Conservation (phyloP, 2,113 vertebrate species). For the Andinoacara biseriatus region DNA sequence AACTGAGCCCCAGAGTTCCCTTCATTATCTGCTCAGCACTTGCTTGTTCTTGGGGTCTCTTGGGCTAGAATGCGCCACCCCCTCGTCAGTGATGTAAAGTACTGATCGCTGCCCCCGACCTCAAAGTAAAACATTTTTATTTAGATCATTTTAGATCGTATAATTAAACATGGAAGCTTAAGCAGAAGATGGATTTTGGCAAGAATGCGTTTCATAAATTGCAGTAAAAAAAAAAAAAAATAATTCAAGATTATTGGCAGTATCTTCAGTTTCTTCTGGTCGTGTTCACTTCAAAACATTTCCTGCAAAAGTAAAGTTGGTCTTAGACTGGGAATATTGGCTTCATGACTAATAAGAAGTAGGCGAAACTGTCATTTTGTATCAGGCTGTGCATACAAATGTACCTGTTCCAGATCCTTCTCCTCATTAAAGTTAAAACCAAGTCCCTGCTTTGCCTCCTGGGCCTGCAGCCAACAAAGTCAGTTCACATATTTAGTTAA, state of each 20-base stretch:
- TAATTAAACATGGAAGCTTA: not conserved
- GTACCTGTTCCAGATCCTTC: slow-evolving; percentile 72
- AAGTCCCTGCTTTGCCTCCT: slow-evolving; percentile 35
- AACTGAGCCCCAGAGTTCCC: slow-evolving; percentile 15
- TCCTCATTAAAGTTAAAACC: slow-evolving; percentile 52
- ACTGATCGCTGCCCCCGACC: slow-evolving; percentile 4
- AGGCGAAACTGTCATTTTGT: not conserved
- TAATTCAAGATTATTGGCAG: not conserved
- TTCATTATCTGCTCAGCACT: slow-evolving; percentile 49
- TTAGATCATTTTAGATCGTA: not conserved
- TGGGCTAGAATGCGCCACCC: slow-evolving; percentile 21
- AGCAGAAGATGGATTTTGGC: not conserved
- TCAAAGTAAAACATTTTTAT: slow-evolving; percentile 3
- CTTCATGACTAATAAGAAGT: not conserved
- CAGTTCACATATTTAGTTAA: slow-evolving; percentile 18
- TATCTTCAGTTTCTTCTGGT: slow-evolving; percentile 13
- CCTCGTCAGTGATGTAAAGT: slow-evolving; percentile 20
- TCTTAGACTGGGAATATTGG: not conserved
- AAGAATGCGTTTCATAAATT: slow-evolving; percentile 4
- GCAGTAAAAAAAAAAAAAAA: not conserved
- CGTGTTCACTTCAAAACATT: slow-evolving; percentile 49
- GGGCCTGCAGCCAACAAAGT: slow-evolving; percentile 51
- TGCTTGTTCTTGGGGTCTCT: slow-evolving; percentile 19
- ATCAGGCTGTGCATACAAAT: not conserved
- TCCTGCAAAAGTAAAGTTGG: slow-evolving; percentile 46